phyloP scores from a whole-genome alignment of 2,113 vertebrate genomes.

The Mandrillus leucophaeus region DNA sequence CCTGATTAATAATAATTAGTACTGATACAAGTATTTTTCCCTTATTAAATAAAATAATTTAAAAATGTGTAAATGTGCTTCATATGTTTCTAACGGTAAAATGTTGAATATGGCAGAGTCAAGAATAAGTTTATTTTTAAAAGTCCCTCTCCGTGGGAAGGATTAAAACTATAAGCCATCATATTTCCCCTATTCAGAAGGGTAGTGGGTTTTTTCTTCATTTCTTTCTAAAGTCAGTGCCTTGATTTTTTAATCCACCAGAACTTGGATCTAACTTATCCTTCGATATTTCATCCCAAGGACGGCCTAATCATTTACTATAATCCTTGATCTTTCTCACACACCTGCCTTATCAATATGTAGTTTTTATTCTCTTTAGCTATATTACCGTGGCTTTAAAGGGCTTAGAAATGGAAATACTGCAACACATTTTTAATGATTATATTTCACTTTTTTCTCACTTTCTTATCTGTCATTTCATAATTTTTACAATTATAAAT shows the following conservation, averaged over 20 bases:
- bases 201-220: background rate
- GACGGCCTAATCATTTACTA: fast-evolving
- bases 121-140: background rate
- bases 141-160: background rate
- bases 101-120: background rate
- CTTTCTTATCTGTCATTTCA: background rate
- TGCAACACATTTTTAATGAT: background rate
- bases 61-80: background rate
- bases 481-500: background rate
- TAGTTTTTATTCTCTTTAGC: background rate
- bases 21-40: background rate
- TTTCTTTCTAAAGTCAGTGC: background rate
- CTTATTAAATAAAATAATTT: background rate
- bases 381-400: background rate
- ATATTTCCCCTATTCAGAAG: background rate
- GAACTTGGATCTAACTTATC: background rate
- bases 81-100: background rate
- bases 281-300: background rate
- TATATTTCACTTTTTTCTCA: background rate
- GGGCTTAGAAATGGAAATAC: background rate
- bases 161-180: background rate
- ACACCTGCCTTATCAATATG: background rate
- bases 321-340: background rate
- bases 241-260: background rate
- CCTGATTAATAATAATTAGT: background rate